A percentile compares a stretch with the other conserved stretches of the same genome.
phyloP scores from a whole-genome alignment of 2,797 vertebrate genomes.

The Chaenodraco wilsoni region DNA sequence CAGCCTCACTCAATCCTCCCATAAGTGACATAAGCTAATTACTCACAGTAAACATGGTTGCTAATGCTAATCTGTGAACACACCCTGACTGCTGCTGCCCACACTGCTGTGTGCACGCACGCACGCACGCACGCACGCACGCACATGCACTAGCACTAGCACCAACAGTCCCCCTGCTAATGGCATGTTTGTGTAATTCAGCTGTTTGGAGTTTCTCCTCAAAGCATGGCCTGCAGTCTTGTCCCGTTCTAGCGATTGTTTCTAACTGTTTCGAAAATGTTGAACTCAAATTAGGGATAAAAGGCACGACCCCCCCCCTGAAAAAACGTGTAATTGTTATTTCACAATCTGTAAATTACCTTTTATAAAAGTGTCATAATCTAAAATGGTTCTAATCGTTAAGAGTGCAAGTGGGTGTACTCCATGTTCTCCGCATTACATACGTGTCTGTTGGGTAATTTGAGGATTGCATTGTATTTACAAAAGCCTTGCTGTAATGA shows the following conservation, averaged over 20 bases:
- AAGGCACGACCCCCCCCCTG: neutral
- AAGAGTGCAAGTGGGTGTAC: neutral
- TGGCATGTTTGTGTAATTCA: constrained; percentile 60
- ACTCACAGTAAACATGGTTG: constrained; percentile 58
- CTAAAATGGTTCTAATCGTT: constrained; percentile 32
- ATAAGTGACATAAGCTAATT: constrained; percentile 66
- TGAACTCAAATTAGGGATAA: constrained; percentile 9
- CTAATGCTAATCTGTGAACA: constrained; percentile 65
- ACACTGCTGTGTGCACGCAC: constrained; percentile 15
- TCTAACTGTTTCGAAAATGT: constrained; percentile 18
- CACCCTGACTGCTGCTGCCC: constrained; percentile 58
- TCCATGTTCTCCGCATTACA: neutral
- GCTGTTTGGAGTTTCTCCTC: constrained; percentile 46
- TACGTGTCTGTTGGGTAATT: constrained; percentile 56
- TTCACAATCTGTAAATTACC: constrained; percentile 50
- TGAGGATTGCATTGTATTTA: constrained; percentile 53
- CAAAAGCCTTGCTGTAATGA: constrained; percentile 51
- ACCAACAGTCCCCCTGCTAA: constrained; percentile 42
- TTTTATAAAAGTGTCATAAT: constrained; percentile 34
- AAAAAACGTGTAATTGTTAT: constrained; percentile 13
- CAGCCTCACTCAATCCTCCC: constrained; percentile 52
- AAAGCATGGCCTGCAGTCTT: constrained; percentile 12
- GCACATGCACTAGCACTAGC: constrained; percentile 19
- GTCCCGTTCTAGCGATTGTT: constrained; percentile 16
- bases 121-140: neutral